A percentile compares a stretch with the other conserved stretches of the same genome.
These are phyloP conservation scores for Homarus gammarus DNA, from an alignment of 2,888 invertebrate species.

Conservation along the genomic window DNA sequence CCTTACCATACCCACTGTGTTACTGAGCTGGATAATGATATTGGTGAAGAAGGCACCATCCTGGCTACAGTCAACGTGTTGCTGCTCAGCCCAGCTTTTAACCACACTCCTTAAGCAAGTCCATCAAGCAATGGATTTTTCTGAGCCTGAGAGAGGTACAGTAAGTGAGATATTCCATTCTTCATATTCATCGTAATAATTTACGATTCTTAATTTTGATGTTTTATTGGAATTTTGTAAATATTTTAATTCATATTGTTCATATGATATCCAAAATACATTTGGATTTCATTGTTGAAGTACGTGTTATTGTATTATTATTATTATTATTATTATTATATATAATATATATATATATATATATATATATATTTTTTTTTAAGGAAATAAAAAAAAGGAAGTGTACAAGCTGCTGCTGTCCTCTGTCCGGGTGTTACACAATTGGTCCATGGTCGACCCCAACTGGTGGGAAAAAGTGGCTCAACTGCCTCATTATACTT, in stretches of 20 bases:
- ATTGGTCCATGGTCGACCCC: constrained; percentile 51
- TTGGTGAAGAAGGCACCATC: background rate
- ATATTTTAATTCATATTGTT: background rate
- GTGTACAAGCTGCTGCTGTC: constrained; percentile 24
- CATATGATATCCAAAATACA: no score
- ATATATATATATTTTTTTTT: background rate
- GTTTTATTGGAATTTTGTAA: background rate
- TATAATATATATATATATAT: background rate
- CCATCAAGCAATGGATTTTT: constrained; percentile 8
- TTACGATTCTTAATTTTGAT: background rate
- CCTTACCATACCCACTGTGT: background rate
- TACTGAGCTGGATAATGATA: background rate
- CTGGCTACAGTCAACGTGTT: constrained; percentile 27
- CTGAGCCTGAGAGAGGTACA: background rate
- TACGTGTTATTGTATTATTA: background rate
- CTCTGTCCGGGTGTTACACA: constrained; percentile 43
- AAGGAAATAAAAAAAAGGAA: background rate
- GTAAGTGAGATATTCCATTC: background rate
- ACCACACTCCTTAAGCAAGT: constrained; percentile 28
- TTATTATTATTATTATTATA: no score
- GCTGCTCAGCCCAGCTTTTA: constrained; percentile 34
- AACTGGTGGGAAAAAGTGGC: constrained; percentile 61
- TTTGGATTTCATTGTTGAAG: no score
- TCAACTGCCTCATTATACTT: constrained; percentile 48
- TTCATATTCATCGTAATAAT: background rate